Conservation (phyloP, 2,888 invertebrate species). For the Poecilus cupreus region DNA sequence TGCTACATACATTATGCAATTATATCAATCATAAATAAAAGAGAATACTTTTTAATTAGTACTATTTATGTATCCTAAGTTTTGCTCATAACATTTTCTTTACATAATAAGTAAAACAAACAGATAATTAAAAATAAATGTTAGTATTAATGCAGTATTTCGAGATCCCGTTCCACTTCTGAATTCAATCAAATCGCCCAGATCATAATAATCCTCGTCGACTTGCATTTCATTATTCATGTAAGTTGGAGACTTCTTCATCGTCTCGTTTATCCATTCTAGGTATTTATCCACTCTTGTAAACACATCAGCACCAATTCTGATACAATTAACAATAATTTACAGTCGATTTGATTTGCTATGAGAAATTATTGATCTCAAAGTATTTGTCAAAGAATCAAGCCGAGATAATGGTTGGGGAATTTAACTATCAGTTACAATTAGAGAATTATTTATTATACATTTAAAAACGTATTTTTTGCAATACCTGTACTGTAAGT, state of each 20-base stretch:
- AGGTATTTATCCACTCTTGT: constrained; percentile 44
- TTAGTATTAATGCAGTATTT: not conserved
- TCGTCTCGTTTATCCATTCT: constrained; percentile 49
- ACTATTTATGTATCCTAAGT: too few relatives aligned
- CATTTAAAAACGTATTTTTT: too few relatives aligned
- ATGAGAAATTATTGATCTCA: too few relatives aligned
- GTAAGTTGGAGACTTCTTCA: not conserved
- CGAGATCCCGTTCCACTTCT: too few relatives aligned
- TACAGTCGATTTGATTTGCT: not conserved
- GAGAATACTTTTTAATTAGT: too few relatives aligned
- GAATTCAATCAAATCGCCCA: not conserved
- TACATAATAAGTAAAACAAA: not conserved
- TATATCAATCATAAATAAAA: too few relatives aligned
- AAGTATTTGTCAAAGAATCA: too few relatives aligned
- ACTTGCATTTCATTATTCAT: not conserved
- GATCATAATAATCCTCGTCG: not conserved
- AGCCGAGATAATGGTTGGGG: too few relatives aligned
- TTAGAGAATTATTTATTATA: too few relatives aligned
- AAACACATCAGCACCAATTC: constrained; percentile 49
- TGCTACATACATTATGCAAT: too few relatives aligned
- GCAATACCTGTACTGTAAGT: too few relatives aligned
- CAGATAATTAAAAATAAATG: not conserved
- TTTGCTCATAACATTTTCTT: not conserved
- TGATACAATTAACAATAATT: not conserved
- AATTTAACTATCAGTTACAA: too few relatives aligned